Percentiles rank a stretch among this genome's conserved stretches.
Conservation (phyloP, 2,797 vertebrate genomes). For the Hypotaenidia okinawae region DNA sequence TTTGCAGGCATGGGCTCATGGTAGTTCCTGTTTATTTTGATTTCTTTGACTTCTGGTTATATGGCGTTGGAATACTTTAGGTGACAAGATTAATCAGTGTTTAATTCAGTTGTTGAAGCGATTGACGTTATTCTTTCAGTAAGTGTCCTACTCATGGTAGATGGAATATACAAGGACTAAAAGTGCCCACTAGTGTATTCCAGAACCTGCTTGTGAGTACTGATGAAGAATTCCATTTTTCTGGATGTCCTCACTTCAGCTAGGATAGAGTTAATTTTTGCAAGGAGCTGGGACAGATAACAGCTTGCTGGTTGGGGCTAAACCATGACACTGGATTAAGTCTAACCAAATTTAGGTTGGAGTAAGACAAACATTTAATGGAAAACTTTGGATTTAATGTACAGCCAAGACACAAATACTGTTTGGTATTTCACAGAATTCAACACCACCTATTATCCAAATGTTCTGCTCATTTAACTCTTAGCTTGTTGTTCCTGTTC, state of each 20-base stretch:
- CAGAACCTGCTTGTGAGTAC: background rate
- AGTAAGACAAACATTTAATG: background rate
- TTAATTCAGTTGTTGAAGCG: background rate
- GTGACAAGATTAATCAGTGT: background rate
- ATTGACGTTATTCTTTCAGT: background rate
- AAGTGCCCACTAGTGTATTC: background rate
- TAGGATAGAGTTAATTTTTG: too few species aligned
- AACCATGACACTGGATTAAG: background rate
- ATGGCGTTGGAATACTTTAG: background rate
- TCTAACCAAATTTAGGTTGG: background rate
- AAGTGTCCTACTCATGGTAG: background rate
- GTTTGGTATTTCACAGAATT: background rate
- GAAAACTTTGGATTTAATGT: background rate
- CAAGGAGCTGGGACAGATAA: too few species aligned
- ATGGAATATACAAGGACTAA: background rate
- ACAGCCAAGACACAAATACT: background rate
- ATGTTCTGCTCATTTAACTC: background rate
- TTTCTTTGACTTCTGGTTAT: background rate
- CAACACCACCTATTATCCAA: background rate
- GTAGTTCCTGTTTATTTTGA: background rate
- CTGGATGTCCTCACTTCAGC: too few species aligned
- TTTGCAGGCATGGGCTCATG: background rate
- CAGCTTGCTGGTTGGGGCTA: too few species aligned
- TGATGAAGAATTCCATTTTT: background rate
- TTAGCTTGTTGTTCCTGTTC: accelerated